Percentiles rank a stretch among this genome's conserved stretches.
Evolutionary conservation across 2,888 invertebrate species (phyloP).

Genomic region (Coenonympha arcania): DNA sequence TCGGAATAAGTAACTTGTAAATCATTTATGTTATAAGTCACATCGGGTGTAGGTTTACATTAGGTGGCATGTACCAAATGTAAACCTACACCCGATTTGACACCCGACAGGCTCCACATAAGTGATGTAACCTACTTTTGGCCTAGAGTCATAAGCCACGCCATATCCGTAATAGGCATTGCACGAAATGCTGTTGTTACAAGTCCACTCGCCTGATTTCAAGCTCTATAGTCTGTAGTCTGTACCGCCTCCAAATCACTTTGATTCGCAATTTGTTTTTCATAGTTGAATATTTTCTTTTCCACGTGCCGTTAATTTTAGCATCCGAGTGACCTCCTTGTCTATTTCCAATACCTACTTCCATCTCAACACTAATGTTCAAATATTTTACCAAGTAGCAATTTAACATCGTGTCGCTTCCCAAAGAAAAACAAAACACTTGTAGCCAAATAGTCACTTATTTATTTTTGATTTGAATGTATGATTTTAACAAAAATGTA

Average conservation of each 20-base stretch:
- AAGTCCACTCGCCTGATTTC: constrained; percentile 51
- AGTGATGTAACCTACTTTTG: constrained; percentile 54
- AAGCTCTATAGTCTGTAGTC: no score
- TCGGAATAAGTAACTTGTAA: background rate
- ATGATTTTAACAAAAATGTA: no score
- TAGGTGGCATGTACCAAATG: no score
- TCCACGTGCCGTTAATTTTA: background rate
- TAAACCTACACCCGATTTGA: no score
- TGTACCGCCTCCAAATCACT: constrained; percentile 29
- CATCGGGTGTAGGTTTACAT: constrained; percentile 7
- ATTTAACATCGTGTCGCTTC: no score
- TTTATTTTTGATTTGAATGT: no score
- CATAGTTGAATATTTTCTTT: background rate
- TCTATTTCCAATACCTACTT: background rate
- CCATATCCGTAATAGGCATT: constrained; percentile 55
- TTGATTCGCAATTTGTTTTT: background rate
- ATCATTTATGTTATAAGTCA: constrained; percentile 1
- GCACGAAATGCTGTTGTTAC: constrained; percentile 54
- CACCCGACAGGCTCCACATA: constrained; percentile 38
- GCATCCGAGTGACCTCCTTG: background rate
- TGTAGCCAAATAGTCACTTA: no score
- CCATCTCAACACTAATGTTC: no score
- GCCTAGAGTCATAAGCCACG: constrained; percentile 46
- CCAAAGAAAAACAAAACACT: no score
- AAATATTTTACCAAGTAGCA: no score